Percentiles rank a stretch among this genome's conserved stretches.
Evolutionary conservation across 2,113 vertebrate genomes (phyloP).

Genomic region (Pteropus alecto): DNA sequence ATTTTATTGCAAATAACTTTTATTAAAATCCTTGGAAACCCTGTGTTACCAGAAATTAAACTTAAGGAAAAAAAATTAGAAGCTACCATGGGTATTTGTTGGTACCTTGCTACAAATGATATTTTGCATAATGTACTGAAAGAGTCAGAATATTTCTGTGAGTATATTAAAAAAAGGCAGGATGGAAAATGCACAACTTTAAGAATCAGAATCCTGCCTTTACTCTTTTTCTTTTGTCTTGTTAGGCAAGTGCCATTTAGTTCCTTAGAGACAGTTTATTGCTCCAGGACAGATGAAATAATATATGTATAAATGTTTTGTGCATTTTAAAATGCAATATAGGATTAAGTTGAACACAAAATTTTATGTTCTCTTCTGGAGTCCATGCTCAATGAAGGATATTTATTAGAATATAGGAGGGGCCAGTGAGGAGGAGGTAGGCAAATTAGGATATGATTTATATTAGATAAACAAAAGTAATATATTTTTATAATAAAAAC

Average conservation of each 20-base stretch:
- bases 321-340: background rate
- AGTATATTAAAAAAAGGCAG: background rate
- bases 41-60: background rate
- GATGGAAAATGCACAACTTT: background rate
- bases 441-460: background rate
- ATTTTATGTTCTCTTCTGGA: background rate
- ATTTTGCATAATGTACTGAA: background rate
- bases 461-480: background rate
- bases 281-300: background rate
- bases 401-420: background rate
- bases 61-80: background rate
- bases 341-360: background rate
- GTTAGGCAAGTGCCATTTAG: background rate
- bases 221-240: background rate
- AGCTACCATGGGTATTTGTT: background rate
- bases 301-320: background rate
- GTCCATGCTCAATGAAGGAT: fast-evolving
- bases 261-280: background rate
- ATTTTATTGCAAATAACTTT: background rate
- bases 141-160: background rate
- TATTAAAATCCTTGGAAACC: background rate
- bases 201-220: background rate
- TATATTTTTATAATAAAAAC: background rate
- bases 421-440: background rate
- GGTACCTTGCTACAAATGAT: background rate